A percentile compares a stretch with the other conserved stretches of the same genome.
phyloP scores from a whole-genome alignment of 1,140 invertebrate genomes.

The Drosophila pectinifera region DNA sequence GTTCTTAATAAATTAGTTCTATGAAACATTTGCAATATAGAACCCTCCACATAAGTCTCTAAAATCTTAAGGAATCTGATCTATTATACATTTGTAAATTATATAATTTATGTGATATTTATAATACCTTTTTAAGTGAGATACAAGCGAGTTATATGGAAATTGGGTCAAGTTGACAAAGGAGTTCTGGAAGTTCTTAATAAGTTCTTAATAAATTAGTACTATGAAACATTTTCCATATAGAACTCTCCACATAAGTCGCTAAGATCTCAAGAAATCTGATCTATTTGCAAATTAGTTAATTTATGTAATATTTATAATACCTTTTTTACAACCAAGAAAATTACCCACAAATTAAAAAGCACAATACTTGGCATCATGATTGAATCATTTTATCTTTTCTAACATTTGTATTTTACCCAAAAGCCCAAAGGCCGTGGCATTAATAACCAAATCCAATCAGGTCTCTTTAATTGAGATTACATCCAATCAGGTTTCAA shows the following conservation, averaged over 20 bases:
- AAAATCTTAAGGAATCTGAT: no score
- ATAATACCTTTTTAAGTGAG: neutral
- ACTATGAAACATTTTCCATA: neutral
- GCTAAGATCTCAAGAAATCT: no score
- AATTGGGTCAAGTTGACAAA: constrained; percentile 4
- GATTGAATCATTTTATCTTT: constrained; percentile 6
- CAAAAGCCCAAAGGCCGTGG: neutral
- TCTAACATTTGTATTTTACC: constrained; percentile 1
- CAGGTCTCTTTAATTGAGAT: constrained; percentile 36
- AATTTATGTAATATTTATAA: no score
- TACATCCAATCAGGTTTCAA: no score
- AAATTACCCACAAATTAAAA: neutral
- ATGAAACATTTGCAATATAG: neutral
- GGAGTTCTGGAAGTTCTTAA: no score
- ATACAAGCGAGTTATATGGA: neutral
- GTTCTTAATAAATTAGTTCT: neutral
- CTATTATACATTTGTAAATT: no score
- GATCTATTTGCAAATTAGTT: no score
- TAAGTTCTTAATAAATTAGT: neutral
- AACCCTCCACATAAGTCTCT: no score
- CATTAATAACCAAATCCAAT: constrained; percentile 34
- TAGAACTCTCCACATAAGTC: no score
- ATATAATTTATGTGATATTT: no score
- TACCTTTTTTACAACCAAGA: neutral
- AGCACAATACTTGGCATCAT: neutral